Evolutionary conservation across 2,113 vertebrate species (phyloP).

Genomic region (Ctenodactylus gundi): DNA sequence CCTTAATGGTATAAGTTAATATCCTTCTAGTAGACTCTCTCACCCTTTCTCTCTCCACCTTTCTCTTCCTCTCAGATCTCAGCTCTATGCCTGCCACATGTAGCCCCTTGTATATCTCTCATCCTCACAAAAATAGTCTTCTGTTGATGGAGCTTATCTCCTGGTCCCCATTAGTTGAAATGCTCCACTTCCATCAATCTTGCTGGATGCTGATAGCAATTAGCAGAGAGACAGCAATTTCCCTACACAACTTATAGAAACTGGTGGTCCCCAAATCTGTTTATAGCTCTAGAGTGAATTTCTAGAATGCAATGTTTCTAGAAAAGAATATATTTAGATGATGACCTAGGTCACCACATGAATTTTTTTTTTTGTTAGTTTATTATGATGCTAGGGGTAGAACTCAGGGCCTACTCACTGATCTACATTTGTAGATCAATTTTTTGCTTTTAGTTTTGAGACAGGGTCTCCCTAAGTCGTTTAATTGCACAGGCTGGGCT

Average conservation of each 20-base stretch:
- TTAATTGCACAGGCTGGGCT: too few relatives aligned
- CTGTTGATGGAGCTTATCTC: constrained; percentile 49
- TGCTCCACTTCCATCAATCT: not conserved
- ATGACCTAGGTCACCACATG: too few relatives aligned
- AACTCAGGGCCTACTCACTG: too few relatives aligned
- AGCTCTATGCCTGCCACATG: not conserved
- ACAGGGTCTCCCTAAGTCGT: too few relatives aligned
- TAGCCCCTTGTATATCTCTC: not conserved
- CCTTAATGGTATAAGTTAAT: not conserved
- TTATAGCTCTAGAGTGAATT: not conserved
- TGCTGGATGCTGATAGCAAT: not conserved
- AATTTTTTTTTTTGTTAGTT: too few relatives aligned
- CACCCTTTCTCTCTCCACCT: too few relatives aligned
- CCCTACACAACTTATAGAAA: constrained; percentile 15
- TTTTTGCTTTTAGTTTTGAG: too few relatives aligned
- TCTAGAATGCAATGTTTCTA: not conserved
- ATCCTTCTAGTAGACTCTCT: not conserved
- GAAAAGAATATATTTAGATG: constrained; percentile 13
- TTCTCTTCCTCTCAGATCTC: not conserved
- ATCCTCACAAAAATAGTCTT: not conserved
- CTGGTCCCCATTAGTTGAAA: constrained; percentile 65
- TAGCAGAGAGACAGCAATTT: constrained; percentile 1
- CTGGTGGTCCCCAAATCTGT: not conserved
- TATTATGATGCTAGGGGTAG: too few relatives aligned
- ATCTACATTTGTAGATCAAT: too few relatives aligned